phyloP scores from a whole-genome alignment of 2,797 vertebrate genomes.

The Dromococcyx pavoninus region DNA sequence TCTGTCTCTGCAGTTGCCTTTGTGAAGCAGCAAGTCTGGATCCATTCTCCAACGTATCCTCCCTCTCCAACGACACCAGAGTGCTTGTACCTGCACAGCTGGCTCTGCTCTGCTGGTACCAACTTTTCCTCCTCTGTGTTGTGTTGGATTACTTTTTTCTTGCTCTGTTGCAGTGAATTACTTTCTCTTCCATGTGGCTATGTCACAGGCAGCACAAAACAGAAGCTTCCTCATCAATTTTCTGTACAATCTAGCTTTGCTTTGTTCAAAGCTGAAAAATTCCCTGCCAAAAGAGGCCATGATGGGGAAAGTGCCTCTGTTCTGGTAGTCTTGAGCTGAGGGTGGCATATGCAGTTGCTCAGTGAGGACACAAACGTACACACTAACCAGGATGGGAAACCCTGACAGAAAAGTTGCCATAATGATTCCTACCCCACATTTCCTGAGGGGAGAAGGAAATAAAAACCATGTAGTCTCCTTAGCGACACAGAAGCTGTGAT shows the following conservation, averaged over 20 bases:
- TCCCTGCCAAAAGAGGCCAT: neutral
- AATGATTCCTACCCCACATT: neutral
- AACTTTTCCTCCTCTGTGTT: too few species aligned
- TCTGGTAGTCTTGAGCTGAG: neutral
- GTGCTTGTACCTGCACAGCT: rapidly evolving
- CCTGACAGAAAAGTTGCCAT: neutral
- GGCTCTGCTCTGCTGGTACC: too few species aligned
- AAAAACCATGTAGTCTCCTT: neutral
- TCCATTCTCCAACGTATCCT: neutral
- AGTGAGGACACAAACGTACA: neutral
- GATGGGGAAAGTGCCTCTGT: neutral
- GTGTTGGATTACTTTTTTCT: neutral
- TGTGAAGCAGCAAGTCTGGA: neutral
- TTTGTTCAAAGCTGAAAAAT: neutral
- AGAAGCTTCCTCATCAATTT: neutral
- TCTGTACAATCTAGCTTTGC: neutral
- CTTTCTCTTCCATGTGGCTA: neutral
- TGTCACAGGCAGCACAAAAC: neutral
- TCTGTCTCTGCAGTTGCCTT: neutral
- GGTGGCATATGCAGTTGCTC: neutral
- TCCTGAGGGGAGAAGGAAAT: neutral
- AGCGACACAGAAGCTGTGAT: neutral
- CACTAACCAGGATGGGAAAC: neutral
- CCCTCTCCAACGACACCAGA: neutral
- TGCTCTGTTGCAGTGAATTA: neutral